Evolutionary conservation across 2,113 vertebrate species (phyloP).

Genomic region (Fregetta grallaria): DNA sequence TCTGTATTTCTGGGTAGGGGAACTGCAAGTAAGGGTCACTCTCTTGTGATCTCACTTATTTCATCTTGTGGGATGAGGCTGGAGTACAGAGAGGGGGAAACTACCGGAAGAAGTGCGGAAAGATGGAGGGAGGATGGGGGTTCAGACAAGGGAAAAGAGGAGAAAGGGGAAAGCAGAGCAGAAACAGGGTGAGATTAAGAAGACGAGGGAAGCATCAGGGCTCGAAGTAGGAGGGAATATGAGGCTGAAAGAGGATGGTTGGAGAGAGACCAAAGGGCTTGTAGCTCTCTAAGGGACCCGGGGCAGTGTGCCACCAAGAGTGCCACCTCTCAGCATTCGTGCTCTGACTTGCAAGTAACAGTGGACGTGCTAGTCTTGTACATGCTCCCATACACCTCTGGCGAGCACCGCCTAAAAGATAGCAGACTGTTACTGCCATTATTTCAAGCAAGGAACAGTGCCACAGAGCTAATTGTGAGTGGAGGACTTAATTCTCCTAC

Average conservation of each 20-base stretch:
- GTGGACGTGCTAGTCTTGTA: accelerated
- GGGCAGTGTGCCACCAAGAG: neutral
- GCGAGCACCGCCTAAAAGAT: neutral
- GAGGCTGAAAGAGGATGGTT: neutral
- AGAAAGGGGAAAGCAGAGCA: neutral
- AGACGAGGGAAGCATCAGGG: neutral
- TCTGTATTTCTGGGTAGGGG: neutral
- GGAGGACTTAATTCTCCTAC: slow-evolving; percentile 41
- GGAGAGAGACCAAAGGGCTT: neutral
- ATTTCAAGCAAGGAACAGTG: neutral
- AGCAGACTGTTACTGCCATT: neutral
- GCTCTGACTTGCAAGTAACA: neutral
- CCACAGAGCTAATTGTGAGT: neutral
- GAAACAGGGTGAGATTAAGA: neutral
- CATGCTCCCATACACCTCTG: neutral
- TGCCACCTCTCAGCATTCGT: neutral
- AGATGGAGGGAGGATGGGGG: neutral
- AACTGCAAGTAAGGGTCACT: neutral
- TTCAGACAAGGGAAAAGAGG: neutral
- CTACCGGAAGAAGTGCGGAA: neutral
- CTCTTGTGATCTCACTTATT: neutral
- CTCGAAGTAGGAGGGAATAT: neutral
- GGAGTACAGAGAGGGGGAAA: neutral
- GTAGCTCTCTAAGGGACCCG: neutral
- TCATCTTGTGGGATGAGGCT: neutral